These are phyloP conservation scores for Norana najaformis DNA, from an alignment of 2,888 invertebrate species.

Conservation along the genomic window DNA sequence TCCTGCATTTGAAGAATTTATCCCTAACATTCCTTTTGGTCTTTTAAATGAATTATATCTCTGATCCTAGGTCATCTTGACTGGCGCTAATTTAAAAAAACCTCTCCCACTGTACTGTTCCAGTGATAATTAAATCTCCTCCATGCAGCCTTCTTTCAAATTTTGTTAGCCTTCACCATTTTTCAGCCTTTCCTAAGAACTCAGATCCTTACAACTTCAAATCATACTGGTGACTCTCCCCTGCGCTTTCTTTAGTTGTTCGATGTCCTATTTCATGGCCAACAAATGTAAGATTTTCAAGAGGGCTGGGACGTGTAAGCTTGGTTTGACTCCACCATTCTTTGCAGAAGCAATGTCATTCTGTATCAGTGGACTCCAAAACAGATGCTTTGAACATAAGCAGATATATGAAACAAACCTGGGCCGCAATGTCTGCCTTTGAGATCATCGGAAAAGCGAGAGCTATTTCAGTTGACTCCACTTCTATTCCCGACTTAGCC, in stretches of 20 bases:
- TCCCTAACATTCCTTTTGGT: too few relatives aligned
- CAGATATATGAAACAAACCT: neutral
- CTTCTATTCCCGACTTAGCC: slow-evolving; percentile 58
- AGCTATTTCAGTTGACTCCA: slow-evolving; percentile 60
- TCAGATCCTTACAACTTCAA: neutral
- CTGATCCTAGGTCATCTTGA: too few relatives aligned
- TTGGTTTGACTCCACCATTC: too few relatives aligned
- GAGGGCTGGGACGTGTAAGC: too few relatives aligned
- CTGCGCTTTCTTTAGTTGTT: neutral
- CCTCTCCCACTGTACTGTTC: too few relatives aligned
- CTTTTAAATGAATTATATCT: too few relatives aligned
- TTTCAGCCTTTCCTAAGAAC: too few relatives aligned
- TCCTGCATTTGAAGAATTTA: too few relatives aligned
- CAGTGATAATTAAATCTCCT: too few relatives aligned
- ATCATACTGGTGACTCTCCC: neutral
- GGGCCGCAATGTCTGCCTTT: slow-evolving; percentile 7
- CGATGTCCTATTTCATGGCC: neutral
- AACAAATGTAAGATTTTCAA: neutral
- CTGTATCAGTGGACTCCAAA: neutral
- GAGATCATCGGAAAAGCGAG: slow-evolving; percentile 54
- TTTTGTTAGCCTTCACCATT: too few relatives aligned
- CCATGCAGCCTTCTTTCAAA: too few relatives aligned
- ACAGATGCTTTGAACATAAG: neutral
- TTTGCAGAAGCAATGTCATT: neutral
- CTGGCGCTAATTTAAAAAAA: too few relatives aligned